These are phyloP conservation scores for Myxocyprinus asiaticus DNA, from an alignment of 2,113 vertebrate genomes.

Conservation along the genomic window DNA sequence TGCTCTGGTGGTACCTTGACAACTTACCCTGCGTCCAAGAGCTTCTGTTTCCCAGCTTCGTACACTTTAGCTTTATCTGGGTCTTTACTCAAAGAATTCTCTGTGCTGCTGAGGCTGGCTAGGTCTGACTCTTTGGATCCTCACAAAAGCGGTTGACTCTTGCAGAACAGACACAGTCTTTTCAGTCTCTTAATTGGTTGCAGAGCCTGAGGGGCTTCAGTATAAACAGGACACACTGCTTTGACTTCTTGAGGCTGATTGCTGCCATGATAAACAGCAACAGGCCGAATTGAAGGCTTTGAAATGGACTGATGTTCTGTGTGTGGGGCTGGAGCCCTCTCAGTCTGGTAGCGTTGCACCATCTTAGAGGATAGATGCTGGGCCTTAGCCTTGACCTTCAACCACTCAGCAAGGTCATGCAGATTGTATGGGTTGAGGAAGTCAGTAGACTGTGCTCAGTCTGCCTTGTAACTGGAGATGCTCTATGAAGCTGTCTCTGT, in stretches of 20 bases:
- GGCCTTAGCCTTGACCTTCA: neutral
- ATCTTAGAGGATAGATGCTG: neutral
- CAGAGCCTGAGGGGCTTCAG: too few relatives aligned
- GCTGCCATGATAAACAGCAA: neutral
- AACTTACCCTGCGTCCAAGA: neutral
- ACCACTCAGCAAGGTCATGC: too few relatives aligned
- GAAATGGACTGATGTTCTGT: neutral
- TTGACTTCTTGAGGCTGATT: too few relatives aligned
- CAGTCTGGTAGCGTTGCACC: neutral
- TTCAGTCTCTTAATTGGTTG: too few relatives aligned
- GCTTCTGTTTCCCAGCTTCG: neutral
- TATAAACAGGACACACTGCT: too few relatives aligned
- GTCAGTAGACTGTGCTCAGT: neutral
- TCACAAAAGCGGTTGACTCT: neutral
- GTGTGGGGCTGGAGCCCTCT: neutral
- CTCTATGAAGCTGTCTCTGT: neutral
- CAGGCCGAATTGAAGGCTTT: neutral
- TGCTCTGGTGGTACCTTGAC: neutral
- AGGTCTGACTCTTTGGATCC: neutral
- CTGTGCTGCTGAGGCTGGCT: neutral
- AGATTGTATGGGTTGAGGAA: neutral
- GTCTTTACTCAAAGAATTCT: neutral
- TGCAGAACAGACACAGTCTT: too few relatives aligned
- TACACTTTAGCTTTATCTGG: neutral
- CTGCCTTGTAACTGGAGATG: neutral